Percentiles rank a stretch among this genome's conserved stretches.
These are phyloP conservation scores for Poecile atricapillus DNA, from an alignment of 2,113 vertebrate species.

Conservation along the genomic window DNA sequence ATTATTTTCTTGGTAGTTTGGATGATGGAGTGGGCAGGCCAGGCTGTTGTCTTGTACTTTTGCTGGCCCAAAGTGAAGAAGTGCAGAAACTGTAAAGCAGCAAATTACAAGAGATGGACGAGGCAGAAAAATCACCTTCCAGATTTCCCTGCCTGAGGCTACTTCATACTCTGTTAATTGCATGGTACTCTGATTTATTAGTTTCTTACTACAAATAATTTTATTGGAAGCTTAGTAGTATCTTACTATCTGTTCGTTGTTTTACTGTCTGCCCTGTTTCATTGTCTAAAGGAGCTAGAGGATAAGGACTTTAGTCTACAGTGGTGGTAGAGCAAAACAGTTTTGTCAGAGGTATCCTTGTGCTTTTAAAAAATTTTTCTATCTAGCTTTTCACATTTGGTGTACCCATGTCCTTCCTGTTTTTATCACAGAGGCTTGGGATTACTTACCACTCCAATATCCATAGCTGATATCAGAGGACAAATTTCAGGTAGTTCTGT, in stretches of 20 bases:
- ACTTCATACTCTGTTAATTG: not conserved
- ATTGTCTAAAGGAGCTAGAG: slow-evolving; percentile 78
- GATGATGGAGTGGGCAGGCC: not conserved
- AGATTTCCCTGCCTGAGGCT: not conserved
- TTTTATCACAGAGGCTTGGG: not conserved
- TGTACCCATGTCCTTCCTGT: not conserved
- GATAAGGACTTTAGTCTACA: slow-evolving; percentile 48
- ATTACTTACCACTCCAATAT: not conserved
- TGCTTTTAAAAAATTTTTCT: not conserved
- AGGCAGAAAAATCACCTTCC: not conserved
- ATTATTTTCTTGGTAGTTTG: not conserved
- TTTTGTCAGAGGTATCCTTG: not conserved
- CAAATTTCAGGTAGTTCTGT: not conserved
- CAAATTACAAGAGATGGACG: not conserved
- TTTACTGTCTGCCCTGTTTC: slow-evolving; percentile 49
- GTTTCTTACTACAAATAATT: not conserved
- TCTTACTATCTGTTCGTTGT: slow-evolving; percentile 53
- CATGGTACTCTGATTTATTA: not conserved
- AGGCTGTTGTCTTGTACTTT: not conserved
- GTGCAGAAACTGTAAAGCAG: not conserved
- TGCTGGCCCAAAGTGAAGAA: not conserved
- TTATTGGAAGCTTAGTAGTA: slow-evolving; percentile 64
- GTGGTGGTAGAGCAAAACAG: not conserved
- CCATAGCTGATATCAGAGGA: not conserved
- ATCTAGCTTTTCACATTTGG: not conserved